Evolutionary conservation across 2,113 vertebrate genomes (phyloP), one percentile per base, ranked within the genome.

Genomic region (Callopanchax toddi): DNA sequence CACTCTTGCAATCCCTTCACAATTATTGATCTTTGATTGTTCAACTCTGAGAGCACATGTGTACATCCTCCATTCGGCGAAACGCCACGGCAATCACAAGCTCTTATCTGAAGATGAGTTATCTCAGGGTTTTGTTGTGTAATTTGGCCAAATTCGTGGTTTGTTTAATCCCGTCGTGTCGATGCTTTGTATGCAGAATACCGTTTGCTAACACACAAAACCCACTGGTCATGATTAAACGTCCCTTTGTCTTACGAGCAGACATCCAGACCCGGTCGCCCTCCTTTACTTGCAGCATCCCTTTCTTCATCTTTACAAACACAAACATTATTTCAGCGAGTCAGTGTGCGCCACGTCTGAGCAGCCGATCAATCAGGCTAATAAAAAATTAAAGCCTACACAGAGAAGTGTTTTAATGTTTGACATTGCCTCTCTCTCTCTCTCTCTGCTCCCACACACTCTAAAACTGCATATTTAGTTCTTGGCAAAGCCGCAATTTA

Each of bases 1-100:
- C 91, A 78, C 85, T 86, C 88, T 91, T 91, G 89, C 88, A 87
- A 91, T 91, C 89, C 88, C 87, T 87, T 89, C 87, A 90, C 87
- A 91, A 88, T 91, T 91, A 92, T 91, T 91, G 89, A 92, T 91
- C 90, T 86, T 84, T 91, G 87, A 90, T 90, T 91, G 89, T 85
- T 89, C 48, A 77, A 79, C 87, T 87, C 78, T 71, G 82, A 78
- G 81, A 86, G 82, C 86, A 87, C 88, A 87, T 85, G 86, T 84
- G 86, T 84, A 83, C 83, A 71, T 86, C 80, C 79, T 87, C 79
- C 54, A 59, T 81, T 89, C 79, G 78, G 81, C 60, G 70, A 76
- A 84, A 74, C 69, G 55, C 53, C 76, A 74, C 66, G 62, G 63
- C 72, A 83, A 80, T 82, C 77, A 42, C 54, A 55, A 29, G n/a